Evolutionary conservation across 2,113 vertebrate species (phyloP).

Genomic region (Corythoichthys intestinalis): DNA sequence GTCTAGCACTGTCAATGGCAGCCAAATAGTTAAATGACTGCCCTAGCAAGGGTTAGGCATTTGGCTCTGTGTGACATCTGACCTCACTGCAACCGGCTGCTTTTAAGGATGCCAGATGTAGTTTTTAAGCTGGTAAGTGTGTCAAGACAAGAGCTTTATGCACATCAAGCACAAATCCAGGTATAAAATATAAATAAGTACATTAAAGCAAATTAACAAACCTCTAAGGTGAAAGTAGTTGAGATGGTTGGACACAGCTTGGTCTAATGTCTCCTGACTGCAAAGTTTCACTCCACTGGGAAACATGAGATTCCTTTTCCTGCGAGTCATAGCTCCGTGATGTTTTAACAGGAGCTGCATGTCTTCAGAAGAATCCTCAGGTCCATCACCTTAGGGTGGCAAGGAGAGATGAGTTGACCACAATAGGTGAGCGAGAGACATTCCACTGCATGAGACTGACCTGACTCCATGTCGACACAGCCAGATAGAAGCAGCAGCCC

Average conservation of each 20-base stretch:
- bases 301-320: constrained; percentile 78
- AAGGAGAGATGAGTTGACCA: background rate
- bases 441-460: constrained; percentile 50
- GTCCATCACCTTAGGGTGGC: constrained; percentile 2
- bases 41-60: background rate
- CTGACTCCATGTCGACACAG: constrained; percentile 62
- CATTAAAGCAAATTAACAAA: constrained; percentile 37
- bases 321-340: constrained; percentile 59
- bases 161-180: background rate
- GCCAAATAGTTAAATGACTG: no score
- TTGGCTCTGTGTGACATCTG: constrained; percentile 12
- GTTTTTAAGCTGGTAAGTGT: constrained; percentile 9
- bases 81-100: constrained; percentile 13
- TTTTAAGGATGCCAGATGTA: constrained; percentile 1
- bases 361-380: background rate
- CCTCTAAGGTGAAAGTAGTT: constrained; percentile 89
- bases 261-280: constrained; percentile 80
- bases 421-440: background rate
- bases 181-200: background rate
- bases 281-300: constrained; percentile 87
- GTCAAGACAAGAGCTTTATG: constrained; percentile 6
- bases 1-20: no score
- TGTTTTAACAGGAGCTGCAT: constrained; percentile 16
- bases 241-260: constrained; percentile 80
- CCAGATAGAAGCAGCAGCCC: constrained; percentile 64